These are phyloP conservation scores for Meiosimyza decipiens DNA, from an alignment of 2,888 invertebrate genomes.

Conservation along the genomic window DNA sequence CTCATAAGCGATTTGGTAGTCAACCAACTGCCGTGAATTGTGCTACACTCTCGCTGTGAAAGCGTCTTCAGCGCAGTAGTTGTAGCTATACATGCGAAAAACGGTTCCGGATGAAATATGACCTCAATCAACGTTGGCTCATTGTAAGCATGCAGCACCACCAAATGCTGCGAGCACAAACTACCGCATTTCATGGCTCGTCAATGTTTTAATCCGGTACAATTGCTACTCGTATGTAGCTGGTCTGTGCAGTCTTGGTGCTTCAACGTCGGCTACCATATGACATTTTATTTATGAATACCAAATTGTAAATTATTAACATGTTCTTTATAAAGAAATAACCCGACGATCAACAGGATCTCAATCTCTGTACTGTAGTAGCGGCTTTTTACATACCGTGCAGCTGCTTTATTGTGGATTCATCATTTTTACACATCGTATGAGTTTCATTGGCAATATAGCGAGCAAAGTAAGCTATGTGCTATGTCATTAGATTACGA, in stretches of 20 bases:
- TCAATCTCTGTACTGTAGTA: conserved; percentile 15
- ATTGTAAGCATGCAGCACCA: conserved; percentile 45
- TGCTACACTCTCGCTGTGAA: conserved; percentile 7
- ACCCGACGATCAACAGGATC: too few relatives aligned
- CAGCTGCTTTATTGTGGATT: too few relatives aligned
- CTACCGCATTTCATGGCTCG: background rate
- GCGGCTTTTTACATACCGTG: background rate
- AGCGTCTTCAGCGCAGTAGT: conserved; percentile 9
- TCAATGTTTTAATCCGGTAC: conserved; percentile 6
- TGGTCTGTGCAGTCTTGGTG: background rate
- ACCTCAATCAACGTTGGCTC: conserved; percentile 65
- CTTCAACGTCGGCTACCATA: conserved; percentile 48
- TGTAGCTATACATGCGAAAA: conserved; percentile 17
- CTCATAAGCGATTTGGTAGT: background rate
- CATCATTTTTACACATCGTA: too few relatives aligned
- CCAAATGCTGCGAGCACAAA: background rate
- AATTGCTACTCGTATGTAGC: background rate
- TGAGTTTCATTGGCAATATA: too few relatives aligned
- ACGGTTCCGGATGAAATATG: conserved; percentile 56
- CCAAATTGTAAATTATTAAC: conserved; percentile 68
- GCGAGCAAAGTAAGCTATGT: too few relatives aligned
- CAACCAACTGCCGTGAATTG: too few relatives aligned
- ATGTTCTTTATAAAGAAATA: conserved; percentile 50
- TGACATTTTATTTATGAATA: conserved; percentile 67
- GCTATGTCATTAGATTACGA: too few relatives aligned